phyloP scores from a whole-genome alignment of 2,888 invertebrate species.

The Polydrusus pterygomalis region DNA sequence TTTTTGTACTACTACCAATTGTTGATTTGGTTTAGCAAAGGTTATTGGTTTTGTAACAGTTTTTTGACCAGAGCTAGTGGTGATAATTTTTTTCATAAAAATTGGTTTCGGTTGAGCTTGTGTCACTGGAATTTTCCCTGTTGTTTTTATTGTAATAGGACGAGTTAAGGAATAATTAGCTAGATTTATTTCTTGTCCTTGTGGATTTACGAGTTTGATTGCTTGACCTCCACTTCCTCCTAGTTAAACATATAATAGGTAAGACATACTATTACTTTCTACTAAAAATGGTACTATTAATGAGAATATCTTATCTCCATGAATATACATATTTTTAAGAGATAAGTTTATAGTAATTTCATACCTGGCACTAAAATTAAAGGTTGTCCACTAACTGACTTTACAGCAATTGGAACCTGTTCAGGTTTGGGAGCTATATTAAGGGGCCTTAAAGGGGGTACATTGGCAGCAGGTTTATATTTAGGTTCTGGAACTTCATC shows the following conservation, averaged over 20 bases:
- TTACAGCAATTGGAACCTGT: conserved; percentile 68
- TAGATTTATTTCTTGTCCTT: conserved; percentile 69
- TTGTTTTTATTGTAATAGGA: conserved; percentile 67
- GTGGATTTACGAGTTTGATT: conserved; percentile 69
- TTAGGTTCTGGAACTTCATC: conserved; percentile 33
- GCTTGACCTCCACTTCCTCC: conserved; percentile 63
- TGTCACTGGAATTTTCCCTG: conserved; percentile 62
- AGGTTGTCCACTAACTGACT: conserved; percentile 71
- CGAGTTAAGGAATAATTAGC: conserved; percentile 67
- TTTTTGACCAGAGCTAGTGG: conserved; percentile 60
- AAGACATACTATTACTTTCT: background rate
- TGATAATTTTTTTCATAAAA: conserved; percentile 69
- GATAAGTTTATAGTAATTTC: conserved; percentile 10
- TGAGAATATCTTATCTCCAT: too few species aligned
- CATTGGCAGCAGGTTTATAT: conserved; percentile 54
- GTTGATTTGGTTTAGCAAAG: conserved; percentile 61
- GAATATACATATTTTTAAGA: too few species aligned
- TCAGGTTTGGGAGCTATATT: conserved; percentile 68
- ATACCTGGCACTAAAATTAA: conserved; percentile 72
- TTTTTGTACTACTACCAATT: conserved; percentile 52
- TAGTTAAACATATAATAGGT: conserved; percentile 42
- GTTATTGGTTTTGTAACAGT: conserved; percentile 61
- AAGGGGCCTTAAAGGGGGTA: conserved; percentile 67
- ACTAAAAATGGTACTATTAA: too few species aligned
- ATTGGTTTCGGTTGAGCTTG: conserved; percentile 65